phyloP scores from a whole-genome alignment of 2,113 vertebrate genomes.

The Urocolius indicus region DNA sequence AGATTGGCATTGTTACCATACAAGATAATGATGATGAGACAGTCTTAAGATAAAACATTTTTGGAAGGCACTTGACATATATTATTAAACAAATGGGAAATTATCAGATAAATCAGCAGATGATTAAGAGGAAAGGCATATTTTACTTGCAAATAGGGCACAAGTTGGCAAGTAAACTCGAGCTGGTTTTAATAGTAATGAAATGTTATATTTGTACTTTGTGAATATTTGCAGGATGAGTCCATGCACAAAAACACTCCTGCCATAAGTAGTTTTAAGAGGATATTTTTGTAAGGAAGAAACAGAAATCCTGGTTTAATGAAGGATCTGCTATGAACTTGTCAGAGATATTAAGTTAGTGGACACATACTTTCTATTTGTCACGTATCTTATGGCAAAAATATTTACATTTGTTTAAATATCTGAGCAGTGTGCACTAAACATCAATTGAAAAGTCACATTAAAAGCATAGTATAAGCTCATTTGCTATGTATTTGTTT shows the following conservation, averaged over 20 bases:
- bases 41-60: constrained; percentile 59
- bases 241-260: not conserved
- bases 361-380: constrained; percentile 33
- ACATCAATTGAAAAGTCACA: not conserved
- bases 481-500: not conserved
- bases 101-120: constrained; percentile 71
- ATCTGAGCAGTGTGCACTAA: not conserved
- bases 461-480: not conserved
- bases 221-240: constrained; percentile 32
- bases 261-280: not conserved
- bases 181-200: constrained; percentile 60
- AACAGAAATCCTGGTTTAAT: not conserved
- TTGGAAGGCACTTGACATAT: constrained; percentile 61
- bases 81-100: constrained; percentile 76
- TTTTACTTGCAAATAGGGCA: constrained; percentile 77
- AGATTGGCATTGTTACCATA: not conserved
- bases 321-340: not conserved
- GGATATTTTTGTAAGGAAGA: not conserved
- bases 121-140: constrained; percentile 68
- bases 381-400: constrained; percentile 8
- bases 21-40: not conserved
- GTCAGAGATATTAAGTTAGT: constrained; percentile 8
- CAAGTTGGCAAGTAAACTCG: constrained; percentile 72
- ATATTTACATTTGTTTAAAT: constrained; percentile 29
- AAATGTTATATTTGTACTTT: constrained; percentile 61